A percentile compares a stretch with the other conserved stretches of the same genome.
Conservation (phyloP, 2,113 vertebrate genomes). For the Bufo gargarizans region DNA sequence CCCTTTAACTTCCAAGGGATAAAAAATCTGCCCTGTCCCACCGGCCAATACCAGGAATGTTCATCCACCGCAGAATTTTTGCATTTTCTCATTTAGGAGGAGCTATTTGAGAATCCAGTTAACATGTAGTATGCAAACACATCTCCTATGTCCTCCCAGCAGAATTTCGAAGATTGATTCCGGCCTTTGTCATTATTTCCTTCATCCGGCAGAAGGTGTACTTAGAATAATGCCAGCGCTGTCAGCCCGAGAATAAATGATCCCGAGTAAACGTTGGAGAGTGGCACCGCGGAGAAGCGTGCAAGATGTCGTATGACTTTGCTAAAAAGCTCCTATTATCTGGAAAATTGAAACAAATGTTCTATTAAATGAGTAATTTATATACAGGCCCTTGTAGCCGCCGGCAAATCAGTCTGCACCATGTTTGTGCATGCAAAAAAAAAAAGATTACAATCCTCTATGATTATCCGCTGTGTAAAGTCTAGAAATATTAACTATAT, state of each 20-base stretch:
- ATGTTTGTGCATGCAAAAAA: conserved; percentile 1
- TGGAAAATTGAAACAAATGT: conserved; percentile 30
- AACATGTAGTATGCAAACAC: background rate
- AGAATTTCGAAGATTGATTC: background rate
- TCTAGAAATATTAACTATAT: background rate
- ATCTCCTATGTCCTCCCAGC: background rate
- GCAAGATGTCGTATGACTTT: background rate
- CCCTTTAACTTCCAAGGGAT: too few relatives aligned
- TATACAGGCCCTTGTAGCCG: background rate
- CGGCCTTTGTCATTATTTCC: background rate
- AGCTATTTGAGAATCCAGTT: background rate
- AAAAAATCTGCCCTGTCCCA: too few relatives aligned
- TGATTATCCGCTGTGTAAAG: conserved; percentile 21
- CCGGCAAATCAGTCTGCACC: background rate
- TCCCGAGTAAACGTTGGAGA: background rate
- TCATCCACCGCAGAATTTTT: background rate
- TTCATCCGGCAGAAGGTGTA: background rate
- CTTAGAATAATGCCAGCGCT: background rate
- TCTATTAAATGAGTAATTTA: conserved; percentile 37
- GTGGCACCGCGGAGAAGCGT: too few relatives aligned
- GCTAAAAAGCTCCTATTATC: conserved; percentile 23
- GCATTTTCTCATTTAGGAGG: background rate
- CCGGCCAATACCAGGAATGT: too few relatives aligned
- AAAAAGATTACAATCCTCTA: conserved; percentile 19
- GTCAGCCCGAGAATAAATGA: background rate